Percentiles rank a stretch among this genome's conserved stretches.
Conservation (phyloP, 2,888 invertebrate species). For the Punctoribates punctum region DNA sequence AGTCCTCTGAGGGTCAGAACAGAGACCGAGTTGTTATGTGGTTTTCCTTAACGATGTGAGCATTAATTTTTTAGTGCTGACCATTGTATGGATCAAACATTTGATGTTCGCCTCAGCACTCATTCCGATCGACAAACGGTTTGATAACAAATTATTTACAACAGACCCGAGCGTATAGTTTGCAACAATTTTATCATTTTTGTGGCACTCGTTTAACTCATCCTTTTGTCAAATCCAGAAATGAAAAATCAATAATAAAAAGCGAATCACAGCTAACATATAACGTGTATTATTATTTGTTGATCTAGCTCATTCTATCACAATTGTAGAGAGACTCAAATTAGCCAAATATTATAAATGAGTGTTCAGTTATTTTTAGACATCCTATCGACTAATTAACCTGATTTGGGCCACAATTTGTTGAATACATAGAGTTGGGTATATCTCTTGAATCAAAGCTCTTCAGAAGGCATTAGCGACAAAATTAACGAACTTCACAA, state of each 20-base stretch:
- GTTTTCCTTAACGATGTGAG: slow-evolving; percentile 26
- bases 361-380: too few relatives aligned
- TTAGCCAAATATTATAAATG: too few relatives aligned
- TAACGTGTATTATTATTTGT: too few relatives aligned
- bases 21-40: slow-evolving; percentile 12
- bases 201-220: background rate
- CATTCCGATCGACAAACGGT: background rate
- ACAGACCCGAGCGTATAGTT: slow-evolving; percentile 18
- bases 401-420: background rate
- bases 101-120: background rate
- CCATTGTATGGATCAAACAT: slow-evolving; percentile 1
- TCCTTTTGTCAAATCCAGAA: background rate
- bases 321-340: too few relatives aligned
- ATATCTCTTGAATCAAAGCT: slow-evolving; percentile 4
- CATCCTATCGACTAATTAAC: slow-evolving; percentile 11
- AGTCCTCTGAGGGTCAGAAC: slow-evolving; percentile 22
- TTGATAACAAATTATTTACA: slow-evolving; percentile 32
- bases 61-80: slow-evolving; percentile 26
- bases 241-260: background rate
- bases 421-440: slow-evolving; percentile 6
- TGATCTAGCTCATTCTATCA: too few relatives aligned
- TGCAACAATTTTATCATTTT: slow-evolving; percentile 24
- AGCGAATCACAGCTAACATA: background rate
- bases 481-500: slow-evolving; percentile 26
- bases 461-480: slow-evolving; percentile 8